Evolutionary conservation across 2,888 invertebrate species (phyloP).

Genomic region (Tipula helvola): DNA sequence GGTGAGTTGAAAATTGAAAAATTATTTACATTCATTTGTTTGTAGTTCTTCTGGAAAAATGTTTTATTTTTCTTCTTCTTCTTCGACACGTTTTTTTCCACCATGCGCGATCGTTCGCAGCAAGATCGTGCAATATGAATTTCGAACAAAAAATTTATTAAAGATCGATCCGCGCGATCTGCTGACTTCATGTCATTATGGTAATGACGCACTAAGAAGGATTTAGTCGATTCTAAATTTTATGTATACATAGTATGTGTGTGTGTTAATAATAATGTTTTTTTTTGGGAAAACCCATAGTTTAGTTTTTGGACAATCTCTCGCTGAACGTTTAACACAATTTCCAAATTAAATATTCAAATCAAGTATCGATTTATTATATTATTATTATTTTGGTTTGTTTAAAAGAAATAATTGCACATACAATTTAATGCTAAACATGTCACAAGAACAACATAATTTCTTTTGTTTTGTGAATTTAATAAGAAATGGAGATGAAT

Average conservation of each 20-base stretch:
- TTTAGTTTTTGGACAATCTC: background rate
- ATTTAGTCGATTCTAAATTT: background rate
- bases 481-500: background rate
- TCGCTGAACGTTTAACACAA: background rate
- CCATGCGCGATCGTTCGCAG: background rate
- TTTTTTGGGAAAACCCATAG: background rate
- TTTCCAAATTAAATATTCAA: background rate
- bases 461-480: background rate
- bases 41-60: background rate
- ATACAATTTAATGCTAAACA: background rate
- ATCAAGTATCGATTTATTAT: background rate
- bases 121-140: background rate
- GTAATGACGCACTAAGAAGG: background rate
- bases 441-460: background rate
- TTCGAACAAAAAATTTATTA: background rate
- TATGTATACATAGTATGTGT: too few species aligned
- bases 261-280: background rate
- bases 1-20: background rate
- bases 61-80: background rate
- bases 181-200: background rate
- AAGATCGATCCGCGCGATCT: background rate
- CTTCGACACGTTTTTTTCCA: background rate
- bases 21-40: slow-evolving; percentile 4
- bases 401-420: background rate
- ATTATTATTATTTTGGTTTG: background rate